phyloP scores from a whole-genome alignment of 2,113 vertebrate species.

The Tenebrosternarchus preto region DNA sequence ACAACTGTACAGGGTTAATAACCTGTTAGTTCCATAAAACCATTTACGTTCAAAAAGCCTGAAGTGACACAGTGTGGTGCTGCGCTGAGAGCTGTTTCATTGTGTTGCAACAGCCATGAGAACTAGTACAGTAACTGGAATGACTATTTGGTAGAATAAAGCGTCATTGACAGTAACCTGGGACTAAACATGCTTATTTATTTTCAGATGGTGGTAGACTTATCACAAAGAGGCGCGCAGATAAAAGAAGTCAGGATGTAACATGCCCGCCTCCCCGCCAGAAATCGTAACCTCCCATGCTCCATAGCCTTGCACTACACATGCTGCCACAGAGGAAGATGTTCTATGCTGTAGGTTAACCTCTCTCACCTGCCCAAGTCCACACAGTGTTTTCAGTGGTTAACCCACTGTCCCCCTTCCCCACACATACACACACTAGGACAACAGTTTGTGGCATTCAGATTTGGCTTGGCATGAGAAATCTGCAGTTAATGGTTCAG shows the following conservation, averaged over 20 bases:
- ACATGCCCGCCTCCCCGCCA: neutral
- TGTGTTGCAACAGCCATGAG: neutral
- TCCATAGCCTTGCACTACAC: neutral
- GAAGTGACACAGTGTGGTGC: neutral
- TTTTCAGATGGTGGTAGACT: slow-evolving; percentile 1
- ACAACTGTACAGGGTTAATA: neutral
- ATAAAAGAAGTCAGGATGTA: slow-evolving; percentile 35
- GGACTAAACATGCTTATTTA: neutral
- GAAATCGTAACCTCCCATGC: neutral
- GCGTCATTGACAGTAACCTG: slow-evolving; percentile 11
- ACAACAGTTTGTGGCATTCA: neutral
- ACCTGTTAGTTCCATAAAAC: neutral
- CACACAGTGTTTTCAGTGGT: neutral
- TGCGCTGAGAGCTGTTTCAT: neutral
- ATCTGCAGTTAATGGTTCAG: neutral
- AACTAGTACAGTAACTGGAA: neutral
- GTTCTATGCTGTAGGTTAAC: neutral
- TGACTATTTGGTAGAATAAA: neutral
- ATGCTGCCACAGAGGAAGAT: neutral
- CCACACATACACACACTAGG: too few species aligned
- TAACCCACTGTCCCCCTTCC: too few species aligned
- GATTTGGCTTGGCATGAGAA: too few species aligned
- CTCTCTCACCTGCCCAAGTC: neutral
- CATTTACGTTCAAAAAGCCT: neutral
- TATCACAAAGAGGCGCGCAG: neutral